Conservation (phyloP, 2,113 vertebrate genomes). For the Neodontobutis hainanensis region DNA sequence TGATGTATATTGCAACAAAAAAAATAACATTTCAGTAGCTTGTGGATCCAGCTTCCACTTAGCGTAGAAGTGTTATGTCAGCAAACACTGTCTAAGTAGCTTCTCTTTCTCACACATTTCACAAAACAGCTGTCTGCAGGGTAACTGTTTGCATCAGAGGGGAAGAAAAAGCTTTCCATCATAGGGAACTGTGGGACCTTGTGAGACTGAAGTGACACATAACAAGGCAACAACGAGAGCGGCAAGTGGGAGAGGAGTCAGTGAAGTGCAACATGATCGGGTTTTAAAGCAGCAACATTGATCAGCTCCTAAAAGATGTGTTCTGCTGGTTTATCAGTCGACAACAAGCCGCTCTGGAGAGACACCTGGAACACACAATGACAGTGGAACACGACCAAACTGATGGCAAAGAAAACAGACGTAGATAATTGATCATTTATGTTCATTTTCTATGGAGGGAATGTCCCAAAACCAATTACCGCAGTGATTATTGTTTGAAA, state of each 20-base stretch:
- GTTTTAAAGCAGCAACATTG: slow-evolving; percentile 21
- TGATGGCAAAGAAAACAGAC: background rate
- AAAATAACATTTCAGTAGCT: background rate
- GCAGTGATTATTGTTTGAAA: too few species aligned
- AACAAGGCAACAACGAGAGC: slow-evolving; percentile 5
- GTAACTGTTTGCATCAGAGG: slow-evolving; percentile 20
- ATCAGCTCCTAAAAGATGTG: slow-evolving; percentile 8
- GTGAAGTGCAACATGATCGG: slow-evolving; percentile 7
- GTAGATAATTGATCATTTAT: background rate
- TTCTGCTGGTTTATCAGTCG: slow-evolving; percentile 8
- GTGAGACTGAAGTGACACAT: slow-evolving; percentile 31
- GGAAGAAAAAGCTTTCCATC: slow-evolving; percentile 21
- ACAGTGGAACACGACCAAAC: slow-evolving; percentile 1
- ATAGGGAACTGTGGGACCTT: slow-evolving; percentile 35
- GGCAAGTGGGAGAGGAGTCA: slow-evolving; percentile 1
- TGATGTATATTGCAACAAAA: slow-evolving; percentile 38
- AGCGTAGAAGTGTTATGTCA: slow-evolving; percentile 22
- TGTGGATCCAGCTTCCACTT: slow-evolving; percentile 3
- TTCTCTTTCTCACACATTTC: slow-evolving; percentile 2
- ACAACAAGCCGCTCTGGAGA: slow-evolving; percentile 2
- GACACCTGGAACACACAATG: background rate
- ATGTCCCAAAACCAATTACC: too few species aligned
- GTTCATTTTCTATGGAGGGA: too few species aligned
- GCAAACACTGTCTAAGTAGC: slow-evolving; percentile 26
- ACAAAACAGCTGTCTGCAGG: slow-evolving; percentile 25